Base-by-base conservation (phyloP, 23 tunicate species). In the Clavelina lepadiformis region DNA sequence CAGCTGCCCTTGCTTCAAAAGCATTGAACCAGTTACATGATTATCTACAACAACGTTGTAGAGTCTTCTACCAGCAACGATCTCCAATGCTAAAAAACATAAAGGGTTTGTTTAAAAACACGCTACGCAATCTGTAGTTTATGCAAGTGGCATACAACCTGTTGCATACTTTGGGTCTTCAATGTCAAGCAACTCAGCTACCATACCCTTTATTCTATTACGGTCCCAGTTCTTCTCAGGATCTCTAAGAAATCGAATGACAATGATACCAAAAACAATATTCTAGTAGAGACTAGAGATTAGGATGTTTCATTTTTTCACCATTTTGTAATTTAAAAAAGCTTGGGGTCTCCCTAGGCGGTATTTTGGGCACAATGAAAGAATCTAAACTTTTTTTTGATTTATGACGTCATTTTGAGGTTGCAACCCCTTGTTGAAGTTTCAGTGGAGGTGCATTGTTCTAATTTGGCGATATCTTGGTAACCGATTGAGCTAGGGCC, bases 41-140 rank as follows among this genome's bases (percentile, higher is more conserved):
- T 67, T 60, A 45, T 93, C 98, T 30, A 91, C 98, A 5, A 91
- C 92, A 11, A 91, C 86, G 58, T 82, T 77, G 81, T 78, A 91
- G 4, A 91, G 66, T 18, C 92, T 63, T 0, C 98, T 86, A 3
- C 98, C 98, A 5, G 92, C 98, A 5, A 73, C 86, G 8, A 82
- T 86, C 59, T 91, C 98, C 50, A 91, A 44, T 0, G 98, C 98
- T 76, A 69, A 25, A 28, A 66, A 23, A 66, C 20, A 53, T 18
- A 13, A 25, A 20, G n/a, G n/a, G n/a, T n/a, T n/a, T n/a, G 49
- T 15, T 41, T 8, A 41, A 11, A 41, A 11, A 41, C 11, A 8
- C 11, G 13, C 49, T 41, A 41, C 11, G 11, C 49, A 41, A 41
- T 15, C 49, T 41, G 49, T 41, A 41, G 11, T 41, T 11, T 41